Evolutionary conservation across 2,888 invertebrate species (phyloP).

Genomic region (Diachrysia chrysitis): DNA sequence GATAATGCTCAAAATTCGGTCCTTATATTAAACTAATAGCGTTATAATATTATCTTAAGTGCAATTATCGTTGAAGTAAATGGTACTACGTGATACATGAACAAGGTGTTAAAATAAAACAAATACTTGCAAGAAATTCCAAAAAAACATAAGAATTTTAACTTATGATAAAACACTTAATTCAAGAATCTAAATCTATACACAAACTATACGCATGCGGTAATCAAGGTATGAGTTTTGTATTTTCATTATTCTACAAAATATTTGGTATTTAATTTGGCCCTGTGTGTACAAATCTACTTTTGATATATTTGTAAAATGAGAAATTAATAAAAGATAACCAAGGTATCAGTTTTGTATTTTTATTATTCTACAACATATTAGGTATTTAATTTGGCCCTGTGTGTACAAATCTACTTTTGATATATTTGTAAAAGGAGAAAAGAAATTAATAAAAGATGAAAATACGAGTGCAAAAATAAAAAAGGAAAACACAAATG

Average conservation of each 20-base stretch:
- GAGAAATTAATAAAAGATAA: no score
- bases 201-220: no score
- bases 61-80: conserved; percentile 22
- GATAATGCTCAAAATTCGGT: conserved; percentile 31
- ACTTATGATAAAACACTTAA: no score
- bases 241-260: background rate
- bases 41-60: conserved; percentile 26
- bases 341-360: no score
- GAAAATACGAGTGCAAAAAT: conserved; percentile 45
- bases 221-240: no score
- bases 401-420: background rate
- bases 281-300: no score
- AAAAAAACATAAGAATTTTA: no score
- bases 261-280: background rate
- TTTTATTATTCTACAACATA: no score
- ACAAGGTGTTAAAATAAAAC: no score
- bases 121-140: background rate
- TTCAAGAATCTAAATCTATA: no score
- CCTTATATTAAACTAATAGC: conserved; percentile 25
- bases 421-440: conserved; percentile 16
- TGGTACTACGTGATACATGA: background rate
- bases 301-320: no score
- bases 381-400: no score
- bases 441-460: conserved; percentile 48
- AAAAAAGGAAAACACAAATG: conserved; percentile 52